Conservation (phyloP, 2,113 vertebrate genomes). For the Atractosteus spatula region DNA sequence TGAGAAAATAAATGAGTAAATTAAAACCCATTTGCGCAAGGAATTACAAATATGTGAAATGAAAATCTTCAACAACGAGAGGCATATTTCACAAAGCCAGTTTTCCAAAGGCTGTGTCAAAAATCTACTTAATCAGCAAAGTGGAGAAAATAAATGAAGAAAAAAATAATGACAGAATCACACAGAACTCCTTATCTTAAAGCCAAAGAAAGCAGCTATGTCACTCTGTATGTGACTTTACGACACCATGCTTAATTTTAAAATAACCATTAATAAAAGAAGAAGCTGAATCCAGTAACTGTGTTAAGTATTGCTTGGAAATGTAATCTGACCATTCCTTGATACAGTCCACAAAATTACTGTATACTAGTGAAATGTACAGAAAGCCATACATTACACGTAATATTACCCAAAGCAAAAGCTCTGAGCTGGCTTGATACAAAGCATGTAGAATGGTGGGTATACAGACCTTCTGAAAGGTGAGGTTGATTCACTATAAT, state of each 20-base stretch:
- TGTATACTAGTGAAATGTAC: no score
- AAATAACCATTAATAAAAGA: no score
- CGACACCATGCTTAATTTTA: constrained; percentile 43
- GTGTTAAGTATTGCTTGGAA: no score
- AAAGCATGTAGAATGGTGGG: no score
- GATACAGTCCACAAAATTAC: no score
- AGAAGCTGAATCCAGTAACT: no score
- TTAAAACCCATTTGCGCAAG: constrained; percentile 29
- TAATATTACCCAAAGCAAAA: no score
- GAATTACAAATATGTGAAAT: background rate
- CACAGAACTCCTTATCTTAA: constrained; percentile 23
- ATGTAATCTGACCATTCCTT: no score
- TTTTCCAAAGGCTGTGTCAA: constrained; percentile 17
- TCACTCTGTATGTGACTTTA: constrained; percentile 30
- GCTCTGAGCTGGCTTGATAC: no score
- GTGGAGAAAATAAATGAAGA: constrained; percentile 36
- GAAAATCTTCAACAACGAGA: background rate
- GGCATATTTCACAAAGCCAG: background rate
- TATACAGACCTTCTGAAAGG: no score
- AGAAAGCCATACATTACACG: no score
- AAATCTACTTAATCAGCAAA: constrained; percentile 34
- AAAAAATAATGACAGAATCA: constrained; percentile 37
- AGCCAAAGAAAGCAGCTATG: constrained; percentile 41
- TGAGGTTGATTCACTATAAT: no score
- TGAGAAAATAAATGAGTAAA: constrained; percentile 24